phyloP scores from a whole-genome alignment of 2,888 invertebrate genomes.

The Leptinotarsa rubiginosa region DNA sequence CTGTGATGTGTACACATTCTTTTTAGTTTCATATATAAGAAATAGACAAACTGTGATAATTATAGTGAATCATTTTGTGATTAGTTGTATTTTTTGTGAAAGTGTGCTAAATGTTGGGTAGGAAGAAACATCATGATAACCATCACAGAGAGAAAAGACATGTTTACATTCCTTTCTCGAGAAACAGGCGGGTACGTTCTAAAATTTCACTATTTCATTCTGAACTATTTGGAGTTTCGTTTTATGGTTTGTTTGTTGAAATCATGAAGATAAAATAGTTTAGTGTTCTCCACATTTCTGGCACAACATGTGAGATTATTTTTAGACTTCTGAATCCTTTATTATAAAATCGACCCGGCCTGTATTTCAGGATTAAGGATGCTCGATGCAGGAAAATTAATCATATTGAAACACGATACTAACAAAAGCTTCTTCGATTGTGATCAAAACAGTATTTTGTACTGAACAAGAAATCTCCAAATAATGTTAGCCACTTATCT shows the following conservation, averaged over 20 bases:
- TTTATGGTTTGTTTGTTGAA: constrained; percentile 15
- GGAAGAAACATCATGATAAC: constrained; percentile 53
- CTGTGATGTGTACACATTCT: constrained; percentile 42
- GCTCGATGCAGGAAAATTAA: neutral
- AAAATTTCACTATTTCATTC: constrained; percentile 22
- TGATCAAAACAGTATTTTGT: no score
- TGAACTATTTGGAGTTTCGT: constrained; percentile 2
- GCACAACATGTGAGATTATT: constrained; percentile 49
- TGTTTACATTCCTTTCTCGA: constrained; percentile 60
- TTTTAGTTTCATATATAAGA: constrained; percentile 22
- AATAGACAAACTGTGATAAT: constrained; percentile 12
- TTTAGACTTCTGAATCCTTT: constrained; percentile 20
- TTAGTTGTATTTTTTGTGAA: neutral
- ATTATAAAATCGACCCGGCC: neutral
- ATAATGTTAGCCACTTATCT: no score
- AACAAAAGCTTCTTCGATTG: no score
- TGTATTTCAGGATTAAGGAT: neutral
- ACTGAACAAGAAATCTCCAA: no score
- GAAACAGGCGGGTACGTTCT: constrained; percentile 58
- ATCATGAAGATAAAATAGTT: constrained; percentile 8
- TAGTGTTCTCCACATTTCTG: neutral
- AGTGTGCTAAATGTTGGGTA: constrained; percentile 50
- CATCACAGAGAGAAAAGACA: constrained; percentile 54
- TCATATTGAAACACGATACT: no score
- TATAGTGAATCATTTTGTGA: constrained; percentile 6